A percentile compares a stretch with the other conserved stretches of the same genome.
These are phyloP conservation scores for Pachyrhynchus sulphureomaculatus DNA, from an alignment of 1,140 invertebrate species.

Conservation along the genomic window DNA sequence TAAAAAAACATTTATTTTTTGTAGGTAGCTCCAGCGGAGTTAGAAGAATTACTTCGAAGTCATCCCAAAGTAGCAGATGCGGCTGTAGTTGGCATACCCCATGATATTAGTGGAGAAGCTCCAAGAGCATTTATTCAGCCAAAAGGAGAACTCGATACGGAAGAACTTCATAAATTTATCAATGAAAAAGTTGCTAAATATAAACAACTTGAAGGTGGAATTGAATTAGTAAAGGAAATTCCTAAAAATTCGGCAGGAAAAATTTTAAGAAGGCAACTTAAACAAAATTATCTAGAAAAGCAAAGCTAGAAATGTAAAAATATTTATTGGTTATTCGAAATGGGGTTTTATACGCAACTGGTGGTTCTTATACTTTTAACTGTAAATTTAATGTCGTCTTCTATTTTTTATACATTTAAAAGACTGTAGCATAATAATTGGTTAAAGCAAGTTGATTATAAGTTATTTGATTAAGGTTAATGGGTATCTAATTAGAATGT, in stretches of 20 bases:
- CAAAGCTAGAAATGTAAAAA: not conserved
- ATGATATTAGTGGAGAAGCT: constrained; percentile 70
- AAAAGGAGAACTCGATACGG: constrained; percentile 60
- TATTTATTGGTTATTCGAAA: not conserved
- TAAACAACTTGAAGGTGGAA: constrained; percentile 56
- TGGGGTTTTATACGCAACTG: too few relatives aligned
- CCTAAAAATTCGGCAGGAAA: constrained; percentile 69
- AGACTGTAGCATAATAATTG: too few relatives aligned
- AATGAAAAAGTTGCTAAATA: constrained; percentile 50
- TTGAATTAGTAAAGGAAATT: constrained; percentile 58
- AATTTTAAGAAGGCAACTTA: constrained; percentile 60
- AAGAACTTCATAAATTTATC: constrained; percentile 55
- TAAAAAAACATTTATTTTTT: constrained; percentile 35
- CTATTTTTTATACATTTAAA: too few relatives aligned
- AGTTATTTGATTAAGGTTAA: too few relatives aligned
- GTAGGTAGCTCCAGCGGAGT: constrained; percentile 85
- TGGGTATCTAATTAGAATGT: too few relatives aligned
- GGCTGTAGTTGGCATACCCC: constrained; percentile 79
- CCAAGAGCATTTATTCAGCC: constrained; percentile 71
- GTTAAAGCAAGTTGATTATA: too few relatives aligned
- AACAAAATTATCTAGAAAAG: constrained; percentile 27
- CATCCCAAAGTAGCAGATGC: constrained; percentile 77
- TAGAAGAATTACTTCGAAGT: constrained; percentile 78
- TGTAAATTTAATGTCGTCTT: too few relatives aligned
- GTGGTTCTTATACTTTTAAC: too few relatives aligned